Evolutionary conservation across 2,888 invertebrate species (phyloP), one percentile per base, ranked within the genome.

Genomic region (Acanthosepion esculentum): DNA sequence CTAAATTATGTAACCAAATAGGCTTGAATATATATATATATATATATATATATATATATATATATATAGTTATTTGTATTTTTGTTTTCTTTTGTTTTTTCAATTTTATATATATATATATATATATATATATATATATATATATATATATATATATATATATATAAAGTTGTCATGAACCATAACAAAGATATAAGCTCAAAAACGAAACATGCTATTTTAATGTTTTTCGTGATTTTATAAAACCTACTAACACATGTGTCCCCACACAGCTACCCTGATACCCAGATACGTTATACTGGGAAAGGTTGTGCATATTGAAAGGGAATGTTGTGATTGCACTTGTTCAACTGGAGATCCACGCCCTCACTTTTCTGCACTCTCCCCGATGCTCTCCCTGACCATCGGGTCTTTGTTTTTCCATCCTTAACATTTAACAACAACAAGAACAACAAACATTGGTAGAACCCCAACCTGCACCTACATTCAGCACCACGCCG

Each of bases 51-150:
- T 59, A 59, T 59, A 59, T 59, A 20, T 59, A 59, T 59, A 59
- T 59, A 59, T 59, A 59, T 59, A 59, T 59, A 26, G 26, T 1
- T 41, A 2, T 59, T 3, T 20, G 6, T 59, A 0, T 26, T 23
- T 59, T 23, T 59, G 50, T 8, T 50, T 50, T 50, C 3, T 50
- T 50, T 50, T 64, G 0, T 7, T 59, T 20, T 18, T 23, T 64
- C 7, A 64, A 23, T 26, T 23, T 64, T 7, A 26, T 26, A 7
- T 7, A 64, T 26, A 26, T 64, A 64, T 64, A 64, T 64, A 64
- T 64, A 64, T 64, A 64, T 64, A 64, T 64, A 64, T 64, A 64
- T 64, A 64, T 64, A 64, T 64, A 64, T 64, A 64, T 64, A 64
- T 64, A 64, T 64, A 64, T 64, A 64, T 64, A 64, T 23, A 64